Evolutionary conservation across 1,140 invertebrate genomes (phyloP).

Genomic region (Cherax destructor): DNA sequence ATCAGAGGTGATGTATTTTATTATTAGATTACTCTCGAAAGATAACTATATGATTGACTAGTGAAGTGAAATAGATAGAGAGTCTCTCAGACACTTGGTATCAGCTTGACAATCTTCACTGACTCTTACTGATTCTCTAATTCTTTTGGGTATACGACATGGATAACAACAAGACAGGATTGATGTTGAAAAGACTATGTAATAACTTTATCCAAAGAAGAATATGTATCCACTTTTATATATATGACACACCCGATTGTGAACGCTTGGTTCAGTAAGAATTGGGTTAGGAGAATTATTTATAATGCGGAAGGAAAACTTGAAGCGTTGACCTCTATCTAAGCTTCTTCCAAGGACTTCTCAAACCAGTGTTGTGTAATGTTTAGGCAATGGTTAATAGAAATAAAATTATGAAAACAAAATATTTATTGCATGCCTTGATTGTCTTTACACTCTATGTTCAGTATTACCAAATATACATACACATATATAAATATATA

Average conservation of each 20-base stretch:
- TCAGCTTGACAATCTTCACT: no score
- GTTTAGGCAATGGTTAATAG: conserved; percentile 14
- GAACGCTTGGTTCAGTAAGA: not conserved
- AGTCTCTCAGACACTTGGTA: no score
- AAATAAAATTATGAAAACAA: conserved; percentile 29
- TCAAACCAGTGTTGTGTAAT: conserved; percentile 26
- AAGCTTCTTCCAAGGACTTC: not conserved
- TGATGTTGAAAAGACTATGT: not conserved
- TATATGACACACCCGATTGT: not conserved
- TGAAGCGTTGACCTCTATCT: not conserved
- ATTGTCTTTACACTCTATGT: conserved; percentile 57
- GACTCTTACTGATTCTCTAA: not conserved
- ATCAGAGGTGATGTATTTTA: no score
- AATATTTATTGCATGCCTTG: conserved; percentile 63
- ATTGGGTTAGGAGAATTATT: not conserved
- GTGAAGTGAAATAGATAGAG: no score
- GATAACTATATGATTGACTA: no score
- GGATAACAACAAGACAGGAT: no score
- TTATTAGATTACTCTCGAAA: no score
- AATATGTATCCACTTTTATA: not conserved
- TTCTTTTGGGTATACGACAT: not conserved
- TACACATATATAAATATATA: conserved; percentile 43
- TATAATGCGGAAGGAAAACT: not conserved
- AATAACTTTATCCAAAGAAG: not conserved
- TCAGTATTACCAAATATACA: conserved; percentile 50